Evolutionary conservation across 2,113 vertebrate genomes (phyloP).

Genomic region (Dicerorhinus sumatrensis): DNA sequence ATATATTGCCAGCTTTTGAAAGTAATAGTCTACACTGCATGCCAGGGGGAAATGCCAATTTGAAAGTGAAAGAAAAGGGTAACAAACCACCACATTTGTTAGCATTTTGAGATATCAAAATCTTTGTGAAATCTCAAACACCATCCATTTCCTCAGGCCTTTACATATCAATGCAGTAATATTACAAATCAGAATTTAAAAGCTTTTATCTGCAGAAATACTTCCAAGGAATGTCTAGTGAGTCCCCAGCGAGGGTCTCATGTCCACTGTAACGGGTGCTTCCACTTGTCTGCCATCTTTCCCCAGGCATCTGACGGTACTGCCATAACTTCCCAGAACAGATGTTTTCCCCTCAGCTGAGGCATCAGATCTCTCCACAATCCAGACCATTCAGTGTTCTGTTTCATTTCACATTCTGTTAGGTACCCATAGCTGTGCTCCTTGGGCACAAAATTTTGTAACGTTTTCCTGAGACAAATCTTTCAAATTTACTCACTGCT

Average conservation of each 20-base stretch:
- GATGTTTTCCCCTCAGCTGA: background rate
- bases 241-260: background rate
- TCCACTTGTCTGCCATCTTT: background rate
- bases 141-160: background rate
- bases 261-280: background rate
- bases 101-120: conserved; percentile 49
- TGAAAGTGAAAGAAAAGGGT: conserved; percentile 49
- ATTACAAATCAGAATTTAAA: background rate
- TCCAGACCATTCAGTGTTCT: background rate
- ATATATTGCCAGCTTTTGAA: conserved; percentile 23
- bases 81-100: conserved; percentile 41
- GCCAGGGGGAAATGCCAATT: background rate
- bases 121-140: conserved; percentile 51
- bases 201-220: background rate
- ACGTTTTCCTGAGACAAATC: conserved; percentile 32
- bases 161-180: background rate
- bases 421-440: background rate
- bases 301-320: background rate
- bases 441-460: background rate
- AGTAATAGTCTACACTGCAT: background rate
- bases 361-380: background rate
- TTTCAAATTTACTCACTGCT: background rate
- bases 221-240: background rate
- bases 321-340: background rate
- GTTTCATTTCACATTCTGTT: background rate